phyloP scores from a whole-genome alignment of 2,113 vertebrate genomes.

The Carassius gibelio region DNA sequence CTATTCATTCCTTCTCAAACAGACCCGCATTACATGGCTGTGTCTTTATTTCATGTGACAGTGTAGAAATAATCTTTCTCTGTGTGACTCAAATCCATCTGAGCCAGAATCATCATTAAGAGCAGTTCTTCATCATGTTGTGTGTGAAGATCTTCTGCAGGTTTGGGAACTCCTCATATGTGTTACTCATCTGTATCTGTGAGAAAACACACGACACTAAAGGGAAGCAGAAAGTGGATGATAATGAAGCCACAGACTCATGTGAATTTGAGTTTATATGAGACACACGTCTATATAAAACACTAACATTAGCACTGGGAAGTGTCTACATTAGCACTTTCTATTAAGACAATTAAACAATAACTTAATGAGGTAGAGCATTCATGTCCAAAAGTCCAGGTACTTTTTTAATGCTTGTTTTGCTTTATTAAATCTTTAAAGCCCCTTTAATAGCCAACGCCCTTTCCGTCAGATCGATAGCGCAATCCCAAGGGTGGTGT shows the following conservation, averaged over 20 bases:
- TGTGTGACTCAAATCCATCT: background rate
- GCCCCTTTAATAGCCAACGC: too few species aligned
- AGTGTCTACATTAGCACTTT: background rate
- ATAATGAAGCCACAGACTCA: background rate
- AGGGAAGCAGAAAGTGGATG: constrained; percentile 1
- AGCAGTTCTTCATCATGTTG: background rate
- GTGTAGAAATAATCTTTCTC: background rate
- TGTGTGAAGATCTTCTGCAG: background rate
- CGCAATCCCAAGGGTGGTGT: too few species aligned
- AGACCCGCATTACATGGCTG: background rate
- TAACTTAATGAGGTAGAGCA: background rate
- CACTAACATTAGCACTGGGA: background rate
- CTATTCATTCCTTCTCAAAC: background rate
- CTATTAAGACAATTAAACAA: too few species aligned
- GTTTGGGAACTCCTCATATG: background rate
- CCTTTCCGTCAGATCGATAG: too few species aligned
- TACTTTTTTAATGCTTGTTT: too few species aligned
- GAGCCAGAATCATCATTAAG: background rate
- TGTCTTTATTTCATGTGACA: background rate
- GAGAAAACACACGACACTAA: background rate
- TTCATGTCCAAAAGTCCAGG: too few species aligned
- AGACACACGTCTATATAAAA: background rate
- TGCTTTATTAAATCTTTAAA: too few species aligned
- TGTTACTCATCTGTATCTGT: constrained; percentile 7
- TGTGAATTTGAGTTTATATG: background rate